A percentile compares a stretch with the other conserved stretches of the same genome.
These are phyloP conservation scores for Panthera uncia DNA, from an alignment of 2,113 vertebrate species.

Conservation along the genomic window DNA sequence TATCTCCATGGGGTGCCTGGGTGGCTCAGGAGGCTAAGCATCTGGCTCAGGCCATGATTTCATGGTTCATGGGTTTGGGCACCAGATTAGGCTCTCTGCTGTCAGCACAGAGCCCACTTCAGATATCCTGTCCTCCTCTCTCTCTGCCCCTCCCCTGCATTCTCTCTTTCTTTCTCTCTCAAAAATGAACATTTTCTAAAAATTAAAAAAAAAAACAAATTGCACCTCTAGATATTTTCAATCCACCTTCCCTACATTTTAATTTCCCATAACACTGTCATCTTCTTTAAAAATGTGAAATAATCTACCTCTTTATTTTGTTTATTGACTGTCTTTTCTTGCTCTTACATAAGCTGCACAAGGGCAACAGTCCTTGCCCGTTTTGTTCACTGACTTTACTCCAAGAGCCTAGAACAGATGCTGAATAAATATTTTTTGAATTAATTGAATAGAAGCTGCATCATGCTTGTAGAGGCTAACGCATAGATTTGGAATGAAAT, in stretches of 20 bases:
- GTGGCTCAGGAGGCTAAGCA: too few relatives aligned
- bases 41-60: too few relatives aligned
- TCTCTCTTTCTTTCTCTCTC: too few relatives aligned
- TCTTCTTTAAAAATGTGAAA: not conserved
- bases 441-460: not conserved
- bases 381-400: not conserved
- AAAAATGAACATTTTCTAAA: too few relatives aligned
- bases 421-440: not conserved
- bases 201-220: not conserved
- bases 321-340: not conserved
- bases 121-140: too few relatives aligned
- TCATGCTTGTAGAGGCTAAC: not conserved
- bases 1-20: too few relatives aligned
- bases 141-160: too few relatives aligned
- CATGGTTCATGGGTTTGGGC: too few relatives aligned
- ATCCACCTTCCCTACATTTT: not conserved
- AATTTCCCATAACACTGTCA: not conserved
- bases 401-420: not conserved
- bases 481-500: not conserved
- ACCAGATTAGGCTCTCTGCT: too few relatives aligned
- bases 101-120: too few relatives aligned
- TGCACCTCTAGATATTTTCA: not conserved
- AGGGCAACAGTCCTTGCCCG: not conserved
- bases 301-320: not conserved
- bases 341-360: not conserved